Evolutionary conservation across 2,113 vertebrate genomes (phyloP), one percentile per base, ranked within the genome.

Genomic region (Trichomycterus rosablanca): DNA sequence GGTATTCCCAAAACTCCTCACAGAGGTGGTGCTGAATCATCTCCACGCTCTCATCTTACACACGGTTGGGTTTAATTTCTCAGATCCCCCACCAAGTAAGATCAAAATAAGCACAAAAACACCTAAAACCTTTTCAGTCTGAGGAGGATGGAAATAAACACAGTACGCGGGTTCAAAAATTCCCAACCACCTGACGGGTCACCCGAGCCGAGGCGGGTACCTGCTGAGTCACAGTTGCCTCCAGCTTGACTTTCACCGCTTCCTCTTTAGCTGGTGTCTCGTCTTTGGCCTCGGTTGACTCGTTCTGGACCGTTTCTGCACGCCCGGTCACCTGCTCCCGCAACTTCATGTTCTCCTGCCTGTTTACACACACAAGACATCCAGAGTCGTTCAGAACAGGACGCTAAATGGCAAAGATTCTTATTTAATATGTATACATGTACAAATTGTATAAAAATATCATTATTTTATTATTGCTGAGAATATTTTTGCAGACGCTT

Each of bases 321-420:
- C 71, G 80, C 52, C 87, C 84, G 0, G 86, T 91, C 70, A 97
- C 82, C 77, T 93, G 77, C 71, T 90, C 92, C 77, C 89, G 95
- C 34, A 98, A 89, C 74, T 97, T 94, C 77, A 87, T 82, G 67
- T 98, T 97, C 80, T 98, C 96, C 8, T 88, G 89, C 51, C 96
- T 98, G 72, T 0, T 19, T 11, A 1, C 16, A 12, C 12, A 50
- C 70, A 51, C 24, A 39, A 14, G n/a, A 52, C 30, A 63, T 49
- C 6, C 40, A 51, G 18, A 49, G 11, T 6, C 45, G 67, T n/a
- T n/a, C n/a, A n/a, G n/a, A n/a, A n/a, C n/a, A n/a, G n/a, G n/a
- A n/a, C n/a, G n/a, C n/a, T n/a, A n/a, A n/a, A n/a, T n/a, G n/a
- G n/a, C n/a, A n/a, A n/a, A n/a, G n/a, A n/a, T n/a, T n/a, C n/a